Percentiles rank a stretch among this genome's conserved stretches.
Evolutionary conservation across 2,113 vertebrate species (phyloP).

Genomic region (Plotosus lineatus): DNA sequence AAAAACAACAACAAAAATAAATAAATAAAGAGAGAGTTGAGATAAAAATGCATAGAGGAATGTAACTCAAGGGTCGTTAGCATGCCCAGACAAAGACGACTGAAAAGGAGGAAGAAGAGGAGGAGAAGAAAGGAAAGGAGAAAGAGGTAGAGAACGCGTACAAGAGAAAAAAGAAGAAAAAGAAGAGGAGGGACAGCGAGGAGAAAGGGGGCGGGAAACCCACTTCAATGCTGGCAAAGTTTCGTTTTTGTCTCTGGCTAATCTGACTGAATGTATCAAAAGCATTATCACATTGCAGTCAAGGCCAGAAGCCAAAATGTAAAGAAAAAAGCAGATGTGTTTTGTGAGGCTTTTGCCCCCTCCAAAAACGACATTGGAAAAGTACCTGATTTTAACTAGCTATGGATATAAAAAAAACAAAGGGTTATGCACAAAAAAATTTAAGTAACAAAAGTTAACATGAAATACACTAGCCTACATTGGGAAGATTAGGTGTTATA

Average conservation of each 20-base stretch:
- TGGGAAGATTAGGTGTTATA: constrained; percentile 68
- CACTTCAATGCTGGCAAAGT: constrained; percentile 86
- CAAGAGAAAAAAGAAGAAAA: constrained; percentile 63
- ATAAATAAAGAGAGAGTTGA: constrained; percentile 65
- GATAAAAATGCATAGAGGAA: constrained; percentile 85
- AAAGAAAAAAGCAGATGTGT: constrained; percentile 21
- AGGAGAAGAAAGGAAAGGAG: constrained; percentile 65
- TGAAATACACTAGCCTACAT: constrained; percentile 43
- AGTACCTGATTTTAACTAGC: constrained; percentile 57
- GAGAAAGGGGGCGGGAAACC: constrained; percentile 77
- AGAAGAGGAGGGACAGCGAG: constrained; percentile 60
- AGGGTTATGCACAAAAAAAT: constrained; percentile 40
- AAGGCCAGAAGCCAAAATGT: constrained; percentile 66
- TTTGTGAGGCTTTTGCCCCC: neutral
- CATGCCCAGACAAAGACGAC: constrained; percentile 84
- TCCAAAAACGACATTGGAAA: constrained; percentile 58
- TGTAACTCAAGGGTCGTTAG: constrained; percentile 84
- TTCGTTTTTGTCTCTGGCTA: constrained; percentile 75
- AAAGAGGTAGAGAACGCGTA: constrained; percentile 43
- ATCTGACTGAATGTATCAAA: constrained; percentile 87
- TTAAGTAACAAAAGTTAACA: constrained; percentile 58
- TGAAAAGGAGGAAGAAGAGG: constrained; percentile 74
- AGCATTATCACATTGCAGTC: constrained; percentile 91
- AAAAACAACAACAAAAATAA: constrained; percentile 59
- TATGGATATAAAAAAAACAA: constrained; percentile 64